Conservation (phyloP, 2,113 vertebrate genomes). For the Motacilla alba region DNA sequence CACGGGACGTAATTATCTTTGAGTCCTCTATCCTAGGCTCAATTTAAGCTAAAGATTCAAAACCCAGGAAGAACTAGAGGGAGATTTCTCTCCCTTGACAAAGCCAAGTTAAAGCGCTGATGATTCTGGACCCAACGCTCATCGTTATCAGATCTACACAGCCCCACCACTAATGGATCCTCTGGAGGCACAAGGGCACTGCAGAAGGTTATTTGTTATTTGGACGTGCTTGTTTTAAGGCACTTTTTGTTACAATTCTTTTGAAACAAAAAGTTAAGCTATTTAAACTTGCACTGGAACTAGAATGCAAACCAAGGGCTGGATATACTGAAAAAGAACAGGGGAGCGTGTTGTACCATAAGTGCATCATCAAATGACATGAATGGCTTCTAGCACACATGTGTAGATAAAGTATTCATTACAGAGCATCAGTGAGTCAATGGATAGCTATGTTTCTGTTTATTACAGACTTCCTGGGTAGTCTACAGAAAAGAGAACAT, state of each 20-base stretch:
- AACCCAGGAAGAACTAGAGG: neutral
- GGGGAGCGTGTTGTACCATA: neutral
- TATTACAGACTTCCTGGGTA: constrained; percentile 49
- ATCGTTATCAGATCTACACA: accelerated
- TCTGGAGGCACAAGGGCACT: neutral
- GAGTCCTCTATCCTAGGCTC: neutral
- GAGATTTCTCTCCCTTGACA: neutral
- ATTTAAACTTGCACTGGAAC: neutral
- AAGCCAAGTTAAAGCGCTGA: neutral
- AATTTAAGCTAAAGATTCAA: neutral
- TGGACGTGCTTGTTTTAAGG: neutral
- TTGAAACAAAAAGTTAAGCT: neutral
- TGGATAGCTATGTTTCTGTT: constrained; percentile 32
- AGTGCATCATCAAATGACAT: neutral
- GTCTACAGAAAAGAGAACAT: constrained; percentile 6
- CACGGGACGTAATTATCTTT: neutral
- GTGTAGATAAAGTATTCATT: constrained; percentile 3
- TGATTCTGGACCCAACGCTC: neutral
- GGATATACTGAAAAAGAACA: neutral
- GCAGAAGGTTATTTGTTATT: neutral
- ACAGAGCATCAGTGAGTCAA: constrained; percentile 33
- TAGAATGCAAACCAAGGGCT: neutral
- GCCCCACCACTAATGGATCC: neutral
- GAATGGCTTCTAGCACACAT: neutral
- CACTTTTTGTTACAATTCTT: neutral